Evolutionary conservation across 2,888 invertebrate species (phyloP).

Genomic region (Acleris literana): DNA sequence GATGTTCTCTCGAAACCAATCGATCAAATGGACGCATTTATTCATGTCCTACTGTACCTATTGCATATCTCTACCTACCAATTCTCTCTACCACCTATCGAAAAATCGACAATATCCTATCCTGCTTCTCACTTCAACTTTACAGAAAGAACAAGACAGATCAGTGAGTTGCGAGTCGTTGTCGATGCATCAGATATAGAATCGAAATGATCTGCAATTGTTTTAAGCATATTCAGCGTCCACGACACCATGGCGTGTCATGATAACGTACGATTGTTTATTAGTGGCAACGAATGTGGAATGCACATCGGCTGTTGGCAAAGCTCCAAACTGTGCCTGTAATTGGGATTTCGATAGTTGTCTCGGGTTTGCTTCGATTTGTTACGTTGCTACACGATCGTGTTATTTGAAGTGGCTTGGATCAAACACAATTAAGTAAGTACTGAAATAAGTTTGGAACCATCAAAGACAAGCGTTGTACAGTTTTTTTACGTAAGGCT

Average conservation of each 20-base stretch:
- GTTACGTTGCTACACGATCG: constrained; percentile 25
- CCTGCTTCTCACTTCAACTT: neutral
- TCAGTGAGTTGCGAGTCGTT: neutral
- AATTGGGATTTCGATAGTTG: constrained; percentile 38
- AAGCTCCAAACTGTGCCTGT: constrained; percentile 34
- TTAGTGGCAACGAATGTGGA: no score
- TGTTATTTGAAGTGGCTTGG: constrained; percentile 26
- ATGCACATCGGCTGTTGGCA: constrained; percentile 23
- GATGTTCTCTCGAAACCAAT: constrained; percentile 33
- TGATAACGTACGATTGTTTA: no score
- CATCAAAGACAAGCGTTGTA: no score
- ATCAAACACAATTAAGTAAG: constrained; percentile 1
- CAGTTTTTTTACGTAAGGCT: no score
- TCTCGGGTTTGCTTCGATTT: constrained; percentile 37
- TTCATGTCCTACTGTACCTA: constrained; percentile 29
- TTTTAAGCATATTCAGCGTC: constrained; percentile 21
- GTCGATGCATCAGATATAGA: constrained; percentile 3
- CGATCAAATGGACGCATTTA: constrained; percentile 38
- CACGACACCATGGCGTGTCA: no score
- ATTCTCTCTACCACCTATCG: neutral
- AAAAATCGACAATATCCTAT: neutral
- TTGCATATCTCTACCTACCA: constrained; percentile 8
- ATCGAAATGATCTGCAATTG: constrained; percentile 25
- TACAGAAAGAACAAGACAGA: neutral
- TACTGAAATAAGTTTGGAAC: no score